Conservation (phyloP, 2,797 vertebrate species). For the Echiichthys vipera region DNA sequence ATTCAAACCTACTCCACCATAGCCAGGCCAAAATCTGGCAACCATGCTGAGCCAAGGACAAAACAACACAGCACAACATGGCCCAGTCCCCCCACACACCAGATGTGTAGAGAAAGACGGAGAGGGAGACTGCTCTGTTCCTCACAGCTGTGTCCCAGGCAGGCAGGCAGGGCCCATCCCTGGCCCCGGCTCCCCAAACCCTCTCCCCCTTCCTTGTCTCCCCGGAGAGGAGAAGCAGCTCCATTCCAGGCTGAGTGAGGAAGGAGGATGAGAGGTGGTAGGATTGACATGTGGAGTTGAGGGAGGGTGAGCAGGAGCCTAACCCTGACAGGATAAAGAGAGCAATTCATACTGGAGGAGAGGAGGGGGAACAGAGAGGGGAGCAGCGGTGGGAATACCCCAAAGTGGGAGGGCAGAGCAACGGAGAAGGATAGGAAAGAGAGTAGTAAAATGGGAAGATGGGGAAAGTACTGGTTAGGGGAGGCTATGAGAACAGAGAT, state of each 20-base stretch:
- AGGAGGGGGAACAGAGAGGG: constrained; percentile 15
- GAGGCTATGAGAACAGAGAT: not conserved
- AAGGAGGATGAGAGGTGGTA: constrained; percentile 25
- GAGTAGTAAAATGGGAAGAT: constrained; percentile 31
- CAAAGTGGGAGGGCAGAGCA: constrained; percentile 29
- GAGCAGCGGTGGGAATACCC: constrained; percentile 45
- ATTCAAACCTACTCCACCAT: constrained; percentile 52
- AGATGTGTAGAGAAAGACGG: constrained; percentile 66
- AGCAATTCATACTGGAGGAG: constrained; percentile 59
- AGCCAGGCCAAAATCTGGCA: constrained; percentile 55
- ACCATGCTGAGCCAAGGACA: constrained; percentile 62
- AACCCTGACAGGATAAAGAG: constrained; percentile 65
- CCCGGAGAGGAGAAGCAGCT: constrained; percentile 51
- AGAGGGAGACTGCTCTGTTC: constrained; percentile 50
- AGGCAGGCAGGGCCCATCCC: constrained; percentile 32
- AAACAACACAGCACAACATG: constrained; percentile 55
- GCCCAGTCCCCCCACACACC: constrained; percentile 40
- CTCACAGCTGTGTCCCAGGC: constrained; percentile 63
- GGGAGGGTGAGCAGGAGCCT: constrained; percentile 48
- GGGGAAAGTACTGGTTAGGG: constrained; percentile 16
- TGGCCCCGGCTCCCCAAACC: constrained; percentile 9
- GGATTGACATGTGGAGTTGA: constrained; percentile 53
- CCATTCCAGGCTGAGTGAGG: constrained; percentile 31
- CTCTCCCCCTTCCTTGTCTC: constrained; percentile 8
- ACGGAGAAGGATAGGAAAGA: constrained; percentile 1